Evolutionary conservation across 2,888 invertebrate species (phyloP).

Genomic region (Tinea trinotella): DNA sequence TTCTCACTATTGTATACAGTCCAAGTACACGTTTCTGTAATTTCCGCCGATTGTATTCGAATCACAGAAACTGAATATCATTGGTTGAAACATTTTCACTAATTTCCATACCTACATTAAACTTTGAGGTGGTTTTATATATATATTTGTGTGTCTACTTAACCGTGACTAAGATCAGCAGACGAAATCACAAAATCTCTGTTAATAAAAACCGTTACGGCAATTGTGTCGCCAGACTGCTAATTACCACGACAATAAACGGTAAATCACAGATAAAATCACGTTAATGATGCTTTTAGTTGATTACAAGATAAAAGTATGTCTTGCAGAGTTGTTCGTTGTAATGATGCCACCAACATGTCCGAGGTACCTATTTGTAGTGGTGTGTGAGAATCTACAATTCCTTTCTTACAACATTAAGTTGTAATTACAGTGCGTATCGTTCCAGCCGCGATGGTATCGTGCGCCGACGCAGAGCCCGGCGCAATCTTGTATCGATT

Average conservation of each 20-base stretch:
- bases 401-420: conserved; percentile 27
- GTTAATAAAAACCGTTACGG: conserved; percentile 18
- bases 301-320: conserved; percentile 10
- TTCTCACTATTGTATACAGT: conserved; percentile 28
- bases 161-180: not conserved
- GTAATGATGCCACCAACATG: conserved; percentile 6
- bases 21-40: not conserved
- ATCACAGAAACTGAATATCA: conserved; percentile 6
- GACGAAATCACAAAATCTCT: not conserved
- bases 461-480: conserved; percentile 28
- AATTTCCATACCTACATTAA: not conserved
- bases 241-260: conserved; percentile 20
- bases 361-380: not conserved
- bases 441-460: conserved; percentile 41
- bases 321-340: not conserved
- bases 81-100: not conserved
- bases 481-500: conserved; percentile 56
- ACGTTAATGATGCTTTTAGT: conserved; percentile 5
- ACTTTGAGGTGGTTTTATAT: not conserved
- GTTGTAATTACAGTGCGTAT: conserved; percentile 47
- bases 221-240: conserved; percentile 17
- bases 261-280: conserved; percentile 18
- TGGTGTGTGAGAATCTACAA: conserved; percentile 51
- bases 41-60: conserved; percentile 18
- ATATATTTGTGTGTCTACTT: conserved; percentile 1